A percentile compares a stretch with the other conserved stretches of the same genome.
Evolutionary conservation across 2,797 vertebrate species (phyloP).

Genomic region (Protosalanx chinensis): DNA sequence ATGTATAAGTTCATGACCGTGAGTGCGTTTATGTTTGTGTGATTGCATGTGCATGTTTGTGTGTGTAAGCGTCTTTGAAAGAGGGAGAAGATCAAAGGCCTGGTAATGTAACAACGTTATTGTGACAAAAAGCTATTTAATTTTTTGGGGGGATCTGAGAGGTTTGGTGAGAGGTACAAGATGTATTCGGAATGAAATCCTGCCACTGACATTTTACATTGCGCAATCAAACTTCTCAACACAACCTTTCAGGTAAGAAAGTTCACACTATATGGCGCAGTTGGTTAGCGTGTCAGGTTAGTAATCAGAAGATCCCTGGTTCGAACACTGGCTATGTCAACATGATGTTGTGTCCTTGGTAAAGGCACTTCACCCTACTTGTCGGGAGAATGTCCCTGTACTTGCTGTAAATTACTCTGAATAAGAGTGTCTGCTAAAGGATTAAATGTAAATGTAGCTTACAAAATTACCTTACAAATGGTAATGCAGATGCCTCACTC

Average conservation of each 20-base stretch:
- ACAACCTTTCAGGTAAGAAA: neutral
- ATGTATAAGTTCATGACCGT: conserved; percentile 3
- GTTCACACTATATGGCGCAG: no score
- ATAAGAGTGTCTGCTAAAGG: no score
- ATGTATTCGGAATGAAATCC: neutral
- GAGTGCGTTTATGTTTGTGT: neutral
- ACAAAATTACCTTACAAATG: no score
- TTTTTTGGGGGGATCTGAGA: neutral
- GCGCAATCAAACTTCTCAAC: neutral
- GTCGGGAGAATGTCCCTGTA: no score
- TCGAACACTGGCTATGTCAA: no score
- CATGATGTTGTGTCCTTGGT: no score
- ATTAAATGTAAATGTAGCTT: no score
- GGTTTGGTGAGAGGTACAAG: neutral
- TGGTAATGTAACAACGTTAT: conserved; percentile 6
- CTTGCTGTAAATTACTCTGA: no score
- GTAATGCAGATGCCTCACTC: no score
- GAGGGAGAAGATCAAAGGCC: conserved; percentile 3
- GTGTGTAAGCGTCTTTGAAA: conserved; percentile 10
- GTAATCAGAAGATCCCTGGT: no score
- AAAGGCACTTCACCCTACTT: no score
- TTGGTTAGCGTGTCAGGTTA: no score
- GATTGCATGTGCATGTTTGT: neutral
- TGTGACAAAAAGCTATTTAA: neutral
- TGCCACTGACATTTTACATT: neutral